Percentiles rank a stretch among this genome's conserved stretches.
These are phyloP conservation scores for Sarcophaga variegata DNA, from an alignment of 2,888 invertebrate species.

Conservation along the genomic window DNA sequence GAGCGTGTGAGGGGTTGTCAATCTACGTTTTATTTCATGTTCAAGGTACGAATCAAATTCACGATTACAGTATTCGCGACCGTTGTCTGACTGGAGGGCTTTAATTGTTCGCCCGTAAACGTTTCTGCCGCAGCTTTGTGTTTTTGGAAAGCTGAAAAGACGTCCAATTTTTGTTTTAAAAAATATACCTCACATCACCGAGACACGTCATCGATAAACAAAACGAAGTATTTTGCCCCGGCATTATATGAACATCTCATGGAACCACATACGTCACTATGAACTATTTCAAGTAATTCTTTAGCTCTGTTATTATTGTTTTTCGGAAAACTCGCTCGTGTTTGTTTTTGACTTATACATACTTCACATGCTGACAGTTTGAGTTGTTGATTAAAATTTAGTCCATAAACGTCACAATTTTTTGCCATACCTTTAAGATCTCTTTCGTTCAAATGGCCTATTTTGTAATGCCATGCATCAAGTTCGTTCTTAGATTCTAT, in stretches of 20 bases:
- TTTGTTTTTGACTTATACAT: slow-evolving; percentile 62
- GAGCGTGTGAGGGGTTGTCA: slow-evolving; percentile 66
- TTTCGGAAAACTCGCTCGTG: slow-evolving; percentile 48
- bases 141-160: slow-evolving; percentile 57
- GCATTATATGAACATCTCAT: slow-evolving; percentile 49
- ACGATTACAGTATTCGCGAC: slow-evolving; percentile 65
- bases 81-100: slow-evolving; percentile 66
- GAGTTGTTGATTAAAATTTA: slow-evolving; percentile 50
- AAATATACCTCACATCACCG: slow-evolving; percentile 63
- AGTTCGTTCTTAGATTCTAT: slow-evolving; percentile 41
- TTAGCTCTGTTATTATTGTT: slow-evolving; percentile 5
- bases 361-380: slow-evolving; percentile 57
- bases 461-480: slow-evolving; percentile 53
- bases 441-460: slow-evolving; percentile 56
- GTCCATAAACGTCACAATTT: slow-evolving; percentile 37
- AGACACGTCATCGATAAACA: slow-evolving; percentile 61
- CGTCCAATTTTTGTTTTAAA: slow-evolving; percentile 60
- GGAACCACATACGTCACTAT: slow-evolving; percentile 64
- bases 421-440: slow-evolving; percentile 55
- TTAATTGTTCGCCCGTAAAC: slow-evolving; percentile 60
- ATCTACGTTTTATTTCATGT: slow-evolving; percentile 65
- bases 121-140: slow-evolving; percentile 53
- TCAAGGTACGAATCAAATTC: slow-evolving; percentile 65
- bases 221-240: slow-evolving; percentile 57
- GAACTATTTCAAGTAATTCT: slow-evolving; percentile 57